Conservation (phyloP, 2,113 vertebrate species). For the Ginglymostoma cirratum region DNA sequence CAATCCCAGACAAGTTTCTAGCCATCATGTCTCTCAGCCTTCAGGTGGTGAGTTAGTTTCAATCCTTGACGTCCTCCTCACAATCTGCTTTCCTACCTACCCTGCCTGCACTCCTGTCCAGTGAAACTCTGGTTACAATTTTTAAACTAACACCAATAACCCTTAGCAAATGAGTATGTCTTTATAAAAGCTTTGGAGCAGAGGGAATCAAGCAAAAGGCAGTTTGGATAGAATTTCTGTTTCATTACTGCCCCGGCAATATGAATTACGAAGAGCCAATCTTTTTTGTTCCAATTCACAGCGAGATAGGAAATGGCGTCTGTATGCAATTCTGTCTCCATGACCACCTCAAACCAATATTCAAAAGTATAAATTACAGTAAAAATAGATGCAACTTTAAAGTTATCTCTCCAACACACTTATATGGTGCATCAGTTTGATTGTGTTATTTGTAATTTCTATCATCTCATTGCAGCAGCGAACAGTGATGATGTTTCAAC, state of each 20-base stretch:
- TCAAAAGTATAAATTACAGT: not conserved
- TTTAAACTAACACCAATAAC: not conserved
- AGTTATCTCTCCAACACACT: not conserved
- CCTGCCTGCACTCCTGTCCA: not conserved
- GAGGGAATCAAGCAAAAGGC: not conserved
- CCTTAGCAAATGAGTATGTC: not conserved
- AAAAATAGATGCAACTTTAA: not conserved
- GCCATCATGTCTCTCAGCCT: too few species aligned
- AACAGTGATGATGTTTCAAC: not conserved
- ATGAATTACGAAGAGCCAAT: not conserved
- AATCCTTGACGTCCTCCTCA: too few species aligned
- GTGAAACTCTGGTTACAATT: not conserved
- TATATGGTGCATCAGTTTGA: not conserved
- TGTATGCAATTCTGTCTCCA: not conserved
- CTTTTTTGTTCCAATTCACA: not conserved
- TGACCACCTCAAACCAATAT: not conserved
- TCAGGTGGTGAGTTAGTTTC: too few species aligned
- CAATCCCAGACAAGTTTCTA: too few species aligned
- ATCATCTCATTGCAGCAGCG: not conserved
- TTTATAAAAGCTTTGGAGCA: not conserved
- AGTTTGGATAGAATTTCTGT: not conserved
- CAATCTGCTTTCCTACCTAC: too few species aligned
- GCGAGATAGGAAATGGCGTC: not conserved
- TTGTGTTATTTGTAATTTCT: not conserved
- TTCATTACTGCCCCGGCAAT: not conserved